Evolutionary conservation across 2,888 invertebrate species (phyloP).

Genomic region (Cabera pusaria): DNA sequence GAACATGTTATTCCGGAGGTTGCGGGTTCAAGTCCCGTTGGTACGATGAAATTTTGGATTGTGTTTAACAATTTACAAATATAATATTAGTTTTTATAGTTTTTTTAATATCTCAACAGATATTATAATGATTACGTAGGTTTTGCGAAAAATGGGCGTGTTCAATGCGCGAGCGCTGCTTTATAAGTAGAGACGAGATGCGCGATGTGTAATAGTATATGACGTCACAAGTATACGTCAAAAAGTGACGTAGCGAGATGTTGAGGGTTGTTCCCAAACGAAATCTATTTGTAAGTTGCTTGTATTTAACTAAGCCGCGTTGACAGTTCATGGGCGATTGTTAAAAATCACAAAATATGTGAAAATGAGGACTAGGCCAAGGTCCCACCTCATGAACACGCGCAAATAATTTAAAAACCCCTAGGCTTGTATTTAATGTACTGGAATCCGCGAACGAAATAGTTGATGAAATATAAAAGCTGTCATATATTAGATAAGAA

Average conservation of each 20-base stretch:
- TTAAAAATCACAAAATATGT: conserved; percentile 11
- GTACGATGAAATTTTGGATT: too few species aligned
- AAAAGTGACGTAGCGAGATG: conserved; percentile 3
- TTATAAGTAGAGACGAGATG: too few species aligned
- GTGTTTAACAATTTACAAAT: too few species aligned
- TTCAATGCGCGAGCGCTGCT: too few species aligned
- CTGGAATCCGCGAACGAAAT: conserved; percentile 1
- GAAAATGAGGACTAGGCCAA: conserved; percentile 18
- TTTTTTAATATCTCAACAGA: too few species aligned
- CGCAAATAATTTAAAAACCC: conserved; percentile 1
- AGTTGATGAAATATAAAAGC: conserved; percentile 19
- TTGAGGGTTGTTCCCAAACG: conserved; percentile 2
- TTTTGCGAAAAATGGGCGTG: too few species aligned
- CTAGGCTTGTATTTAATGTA: conserved; percentile 2
- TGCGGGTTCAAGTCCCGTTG: too few species aligned
- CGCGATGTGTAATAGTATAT: too few species aligned
- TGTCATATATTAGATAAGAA: conserved; percentile 47
- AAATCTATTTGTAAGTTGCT: background rate
- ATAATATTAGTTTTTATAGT: too few species aligned
- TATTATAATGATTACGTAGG: too few species aligned
- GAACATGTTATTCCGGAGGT: too few species aligned
- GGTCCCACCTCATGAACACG: conserved; percentile 4
- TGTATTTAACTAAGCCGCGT: conserved; percentile 7
- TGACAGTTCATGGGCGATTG: conserved; percentile 22
- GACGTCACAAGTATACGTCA: too few species aligned